Evolutionary conservation across 1,140 invertebrate species (phyloP).

Genomic region (Phymorhynchus buccinoides): DNA sequence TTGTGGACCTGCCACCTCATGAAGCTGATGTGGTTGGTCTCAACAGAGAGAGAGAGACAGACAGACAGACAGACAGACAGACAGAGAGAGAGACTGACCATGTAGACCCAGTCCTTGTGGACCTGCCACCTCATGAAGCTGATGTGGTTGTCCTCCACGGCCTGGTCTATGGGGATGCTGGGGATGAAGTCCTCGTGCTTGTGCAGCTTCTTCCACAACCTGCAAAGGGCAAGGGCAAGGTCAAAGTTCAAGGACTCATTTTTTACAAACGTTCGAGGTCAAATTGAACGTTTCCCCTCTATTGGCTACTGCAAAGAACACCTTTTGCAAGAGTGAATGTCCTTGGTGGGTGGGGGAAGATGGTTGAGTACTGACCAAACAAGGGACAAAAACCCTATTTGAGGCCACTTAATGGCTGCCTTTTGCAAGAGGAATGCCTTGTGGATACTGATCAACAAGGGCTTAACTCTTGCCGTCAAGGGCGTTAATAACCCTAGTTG

Average conservation of each 20-base stretch:
- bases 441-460: no score
- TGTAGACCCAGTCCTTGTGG: conserved; percentile 27
- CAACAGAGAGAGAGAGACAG: not conserved
- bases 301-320: no score
- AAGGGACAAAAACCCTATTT: no score
- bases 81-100: conserved; percentile 22
- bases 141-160: not conserved
- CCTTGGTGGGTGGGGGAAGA: no score
- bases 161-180: conserved; percentile 6
- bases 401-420: no score
- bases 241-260: not conserved
- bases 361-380: no score
- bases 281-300: no score
- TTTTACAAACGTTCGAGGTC: not conserved
- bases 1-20: conserved; percentile 13
- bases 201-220: conserved; percentile 17
- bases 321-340: no score
- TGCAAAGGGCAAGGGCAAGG: not conserved
- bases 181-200: conserved; percentile 22
- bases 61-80: conserved; percentile 21
- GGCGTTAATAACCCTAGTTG: no score
- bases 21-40: not conserved
- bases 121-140: conserved; percentile 27
- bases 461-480: no score
- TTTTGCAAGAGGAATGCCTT: no score